Evolutionary conservation across 92 coral and sea anemone genomes (phyloP).

Genomic region (Phenganax stokvisi): DNA sequence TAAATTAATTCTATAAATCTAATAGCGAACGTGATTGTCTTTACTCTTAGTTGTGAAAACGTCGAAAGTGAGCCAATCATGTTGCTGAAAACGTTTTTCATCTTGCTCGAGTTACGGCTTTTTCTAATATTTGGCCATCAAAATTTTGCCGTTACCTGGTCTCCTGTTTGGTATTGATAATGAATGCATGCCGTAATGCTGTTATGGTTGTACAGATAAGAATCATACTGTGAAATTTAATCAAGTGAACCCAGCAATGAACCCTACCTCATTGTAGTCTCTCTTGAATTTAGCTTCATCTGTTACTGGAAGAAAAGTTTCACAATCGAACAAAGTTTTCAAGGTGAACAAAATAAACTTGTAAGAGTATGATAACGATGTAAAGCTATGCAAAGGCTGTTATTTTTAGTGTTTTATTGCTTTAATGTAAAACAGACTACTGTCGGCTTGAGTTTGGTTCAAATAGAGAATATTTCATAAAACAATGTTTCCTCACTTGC

Average conservation of each 20-base stretch:
- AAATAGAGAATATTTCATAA: neutral
- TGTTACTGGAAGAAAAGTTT: neutral
- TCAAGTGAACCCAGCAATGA: constrained; percentile 3
- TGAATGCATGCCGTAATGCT: neutral
- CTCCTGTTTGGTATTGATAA: neutral
- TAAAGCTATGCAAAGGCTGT: neutral
- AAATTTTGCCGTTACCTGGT: too few species aligned
- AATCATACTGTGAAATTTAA: constrained; percentile 24
- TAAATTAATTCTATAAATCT: too few species aligned
- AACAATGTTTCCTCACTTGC: constrained; percentile 4
- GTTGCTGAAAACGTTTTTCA: too few species aligned
- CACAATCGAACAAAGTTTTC: neutral
- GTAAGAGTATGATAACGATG: neutral
- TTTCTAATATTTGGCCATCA: too few species aligned
- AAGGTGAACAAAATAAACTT: neutral
- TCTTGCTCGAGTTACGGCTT: too few species aligned
- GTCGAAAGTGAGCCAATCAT: too few species aligned
- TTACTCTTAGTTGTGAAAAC: too few species aligned
- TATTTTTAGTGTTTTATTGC: neutral
- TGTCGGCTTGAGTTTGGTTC: neutral
- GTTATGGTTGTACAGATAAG: neutral
- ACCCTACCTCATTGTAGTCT: neutral
- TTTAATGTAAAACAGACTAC: neutral
- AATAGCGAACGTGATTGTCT: too few species aligned
- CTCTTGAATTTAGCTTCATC: neutral